Evolutionary conservation across 2,888 invertebrate genomes (phyloP).

Genomic region (Latrodectus hesperus): DNA sequence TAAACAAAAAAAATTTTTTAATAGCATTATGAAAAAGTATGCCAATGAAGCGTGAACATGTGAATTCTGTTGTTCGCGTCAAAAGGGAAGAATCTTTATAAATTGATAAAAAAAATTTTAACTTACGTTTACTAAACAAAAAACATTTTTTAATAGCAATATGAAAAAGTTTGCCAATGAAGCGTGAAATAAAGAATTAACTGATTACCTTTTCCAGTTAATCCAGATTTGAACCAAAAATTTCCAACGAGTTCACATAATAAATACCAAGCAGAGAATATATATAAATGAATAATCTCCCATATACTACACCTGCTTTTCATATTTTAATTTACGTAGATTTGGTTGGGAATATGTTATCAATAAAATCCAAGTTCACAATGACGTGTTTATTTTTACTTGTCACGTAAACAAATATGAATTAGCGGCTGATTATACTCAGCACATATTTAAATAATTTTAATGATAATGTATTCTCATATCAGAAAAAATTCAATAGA

Average conservation of each 20-base stretch:
- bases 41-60: neutral
- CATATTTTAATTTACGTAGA: slow-evolving; percentile 6
- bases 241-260: slow-evolving; percentile 35
- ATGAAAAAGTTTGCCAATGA: neutral
- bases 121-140: neutral
- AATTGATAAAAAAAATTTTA: neutral
- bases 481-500: too few relatives aligned
- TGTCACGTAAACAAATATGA: too few relatives aligned
- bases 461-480: too few relatives aligned
- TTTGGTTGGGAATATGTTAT: too few relatives aligned
- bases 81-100: too few relatives aligned
- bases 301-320: slow-evolving; percentile 34
- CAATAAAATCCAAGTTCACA: too few relatives aligned
- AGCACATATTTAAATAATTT: too few relatives aligned
- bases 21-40: neutral
- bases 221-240: slow-evolving; percentile 45
- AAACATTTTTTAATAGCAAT: neutral
- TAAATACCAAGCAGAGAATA: slow-evolving; percentile 54
- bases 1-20: slow-evolving; percentile 5
- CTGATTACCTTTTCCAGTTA: slow-evolving; percentile 51
- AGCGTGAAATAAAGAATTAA: neutral
- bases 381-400: too few relatives aligned
- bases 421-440: too few relatives aligned
- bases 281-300: slow-evolving; percentile 41
- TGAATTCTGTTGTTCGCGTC: too few relatives aligned